A percentile compares a stretch with the other conserved stretches of the same genome.
These are phyloP conservation scores for Aethina tumida DNA, from an alignment of 1,140 invertebrate genomes.

Conservation along the genomic window DNA sequence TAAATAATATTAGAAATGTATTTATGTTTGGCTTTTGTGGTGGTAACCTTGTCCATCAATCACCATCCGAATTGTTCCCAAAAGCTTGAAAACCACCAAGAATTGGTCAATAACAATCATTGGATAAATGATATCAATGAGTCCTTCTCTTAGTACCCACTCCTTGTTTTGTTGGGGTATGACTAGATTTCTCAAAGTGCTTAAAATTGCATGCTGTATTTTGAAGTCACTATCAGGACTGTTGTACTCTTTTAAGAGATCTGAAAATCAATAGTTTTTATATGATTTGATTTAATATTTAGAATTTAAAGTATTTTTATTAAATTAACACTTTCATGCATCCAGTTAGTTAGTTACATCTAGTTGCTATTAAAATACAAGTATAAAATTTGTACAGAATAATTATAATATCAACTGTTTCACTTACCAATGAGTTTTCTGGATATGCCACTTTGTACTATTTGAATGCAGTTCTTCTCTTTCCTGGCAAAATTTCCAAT, in stretches of 20 bases:
- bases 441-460: conserved; percentile 70
- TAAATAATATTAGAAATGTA: conserved; percentile 2
- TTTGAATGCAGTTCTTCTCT: conserved; percentile 71
- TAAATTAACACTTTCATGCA: not conserved
- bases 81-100: conserved; percentile 74
- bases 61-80: conserved; percentile 78
- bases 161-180: conserved; percentile 72
- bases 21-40: not conserved
- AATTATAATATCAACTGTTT: not conserved
- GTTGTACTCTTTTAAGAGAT: conserved; percentile 26
- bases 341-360: not conserved
- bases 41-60: conserved; percentile 62
- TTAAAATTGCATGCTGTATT: conserved; percentile 73
- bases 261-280: conserved; percentile 12
- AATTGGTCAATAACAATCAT: conserved; percentile 63
- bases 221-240: conserved; percentile 46
- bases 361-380: not conserved
- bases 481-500: conserved; percentile 83
- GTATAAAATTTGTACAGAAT: not conserved
- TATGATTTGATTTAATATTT: not conserved
- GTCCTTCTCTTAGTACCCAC: conserved; percentile 57
- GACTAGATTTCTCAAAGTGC: conserved; percentile 71
- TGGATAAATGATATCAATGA: conserved; percentile 62
- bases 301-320: not conserved
- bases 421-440: conserved; percentile 56